Conservation (phyloP, 1,140 invertebrate species). For the Idris sp. region DNA sequence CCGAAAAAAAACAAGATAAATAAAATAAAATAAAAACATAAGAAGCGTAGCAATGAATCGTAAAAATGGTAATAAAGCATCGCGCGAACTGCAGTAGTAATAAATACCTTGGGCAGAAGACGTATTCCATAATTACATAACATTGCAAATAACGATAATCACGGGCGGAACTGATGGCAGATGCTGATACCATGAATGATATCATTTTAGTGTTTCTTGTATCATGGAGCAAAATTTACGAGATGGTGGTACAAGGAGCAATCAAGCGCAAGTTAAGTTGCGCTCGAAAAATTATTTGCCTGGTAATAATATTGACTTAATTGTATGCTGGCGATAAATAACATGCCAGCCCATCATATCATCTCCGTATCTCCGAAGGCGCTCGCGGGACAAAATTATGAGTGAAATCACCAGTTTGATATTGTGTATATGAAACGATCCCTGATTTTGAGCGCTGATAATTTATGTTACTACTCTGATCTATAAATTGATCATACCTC, state of each 20-base stretch:
- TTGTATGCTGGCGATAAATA: constrained; percentile 57
- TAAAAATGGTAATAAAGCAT: constrained; percentile 31
- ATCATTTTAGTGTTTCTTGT: constrained; percentile 20
- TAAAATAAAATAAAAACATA: too few species aligned
- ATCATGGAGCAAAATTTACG: constrained; percentile 25
- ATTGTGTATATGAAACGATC: too few species aligned
- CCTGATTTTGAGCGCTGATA: too few species aligned
- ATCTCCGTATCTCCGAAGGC: too few species aligned
- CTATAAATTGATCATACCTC: too few species aligned
- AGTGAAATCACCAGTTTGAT: too few species aligned
- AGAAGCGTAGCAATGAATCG: constrained; percentile 4
- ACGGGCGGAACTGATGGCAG: neutral
- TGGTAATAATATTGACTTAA: constrained; percentile 69
- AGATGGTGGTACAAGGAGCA: constrained; percentile 18
- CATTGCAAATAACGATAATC: constrained; percentile 45
- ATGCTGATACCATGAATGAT: constrained; percentile 44
- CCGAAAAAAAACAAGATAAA: too few species aligned
- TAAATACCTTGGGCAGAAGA: constrained; percentile 27
- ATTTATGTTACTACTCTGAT: too few species aligned
- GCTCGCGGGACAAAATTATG: too few species aligned
- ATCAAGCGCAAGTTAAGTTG: constrained; percentile 55
- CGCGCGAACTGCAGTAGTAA: constrained; percentile 27
- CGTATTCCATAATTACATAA: constrained; percentile 51
- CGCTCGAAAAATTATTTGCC: constrained; percentile 59
- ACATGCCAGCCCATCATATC: constrained; percentile 18